Base-by-base conservation (phyloP, 2,888 invertebrate genomes). In the Sinhomidia bicolor region DNA sequence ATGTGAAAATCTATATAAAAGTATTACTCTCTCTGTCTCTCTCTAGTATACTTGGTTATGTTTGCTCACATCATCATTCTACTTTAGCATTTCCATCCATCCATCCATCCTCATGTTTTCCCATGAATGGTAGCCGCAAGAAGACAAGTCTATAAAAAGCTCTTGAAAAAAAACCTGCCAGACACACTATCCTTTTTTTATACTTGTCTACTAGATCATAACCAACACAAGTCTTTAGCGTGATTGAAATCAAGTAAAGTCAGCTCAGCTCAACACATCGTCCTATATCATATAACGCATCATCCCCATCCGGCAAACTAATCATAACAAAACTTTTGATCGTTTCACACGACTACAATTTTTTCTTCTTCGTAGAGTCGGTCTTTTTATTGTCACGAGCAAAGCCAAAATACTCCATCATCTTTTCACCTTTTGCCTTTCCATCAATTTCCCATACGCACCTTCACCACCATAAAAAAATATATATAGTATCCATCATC, bases 161-260 rank as follows among this genome's bases (percentile, higher is more conserved):
- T 44, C 71, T 44, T 71, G 9, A 71, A 44, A 71, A 71, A 71
- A 44, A 71, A 71, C 23, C 44, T 71, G 44, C 44, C 71, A 71
- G 9, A 26, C 41, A 71, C 71, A 71, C 20, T n/a, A 71, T 44
- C 44, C 23, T 9, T 44, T 44, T 14, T 20, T n/a, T n/a, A n/a
- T n/a, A n/a, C 14, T 41, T 41, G 23, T 17, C 23, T 23, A 12
- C 44, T 17, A 6, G 23, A 10, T 71, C 44, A 41, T 41, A 20
- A 10, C 6, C 12, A 4, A 17, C 4, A 14, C 20, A 71, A 44
- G 71, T 71, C 44, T 71, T 44, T 44, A 41, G 23, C 68, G 32
- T 71, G 71, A 71, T 71, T 71, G 71, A 71, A 71, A 71, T 71
- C 71, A 41, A 44, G 44, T 20, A 23, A 44, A 44, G 71, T 44